Percentiles rank a stretch among this genome's conserved stretches.
Evolutionary conservation across 1,140 invertebrate genomes (phyloP).

Genomic region (Cotesia typhae): DNA sequence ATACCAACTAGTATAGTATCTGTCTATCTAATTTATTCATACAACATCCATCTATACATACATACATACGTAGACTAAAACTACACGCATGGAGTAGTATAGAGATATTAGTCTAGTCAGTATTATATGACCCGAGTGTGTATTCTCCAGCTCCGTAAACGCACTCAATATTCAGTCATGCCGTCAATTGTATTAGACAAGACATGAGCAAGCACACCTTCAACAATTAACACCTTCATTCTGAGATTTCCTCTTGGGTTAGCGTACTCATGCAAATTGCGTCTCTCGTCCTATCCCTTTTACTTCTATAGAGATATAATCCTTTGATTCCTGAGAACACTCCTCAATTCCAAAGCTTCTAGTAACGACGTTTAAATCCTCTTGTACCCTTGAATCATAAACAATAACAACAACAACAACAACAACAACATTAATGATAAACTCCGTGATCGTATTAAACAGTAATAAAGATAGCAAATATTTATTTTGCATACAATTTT

Average conservation of each 20-base stretch:
- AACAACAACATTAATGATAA: too few relatives aligned
- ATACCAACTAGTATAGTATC: too few relatives aligned
- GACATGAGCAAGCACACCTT: conserved; percentile 38
- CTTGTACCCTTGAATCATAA: too few relatives aligned
- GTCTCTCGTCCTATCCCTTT: background rate
- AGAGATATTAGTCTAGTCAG: background rate
- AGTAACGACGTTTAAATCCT: conserved; percentile 15
- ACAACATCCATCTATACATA: too few relatives aligned
- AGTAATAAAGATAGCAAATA: too few relatives aligned
- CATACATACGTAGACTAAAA: too few relatives aligned
- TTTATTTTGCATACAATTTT: too few relatives aligned
- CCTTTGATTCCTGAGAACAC: conserved; percentile 20
- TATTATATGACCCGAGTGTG: background rate
- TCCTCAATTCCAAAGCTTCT: conserved; percentile 1
- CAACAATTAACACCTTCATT: conserved; percentile 47
- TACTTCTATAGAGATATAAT: conserved; percentile 13
- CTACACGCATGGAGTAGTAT: too few relatives aligned
- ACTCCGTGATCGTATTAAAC: too few relatives aligned
- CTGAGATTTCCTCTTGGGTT: conserved; percentile 53
- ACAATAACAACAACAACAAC: too few relatives aligned
- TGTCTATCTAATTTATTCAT: too few relatives aligned
- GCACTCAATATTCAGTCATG: conserved; percentile 34
- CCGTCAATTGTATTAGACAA: conserved; percentile 51
- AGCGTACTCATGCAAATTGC: conserved; percentile 46
- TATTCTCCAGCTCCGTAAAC: conserved; percentile 6